Base-by-base conservation (phyloP, 2,113 vertebrate genomes). In the Acanthisitta chloris region DNA sequence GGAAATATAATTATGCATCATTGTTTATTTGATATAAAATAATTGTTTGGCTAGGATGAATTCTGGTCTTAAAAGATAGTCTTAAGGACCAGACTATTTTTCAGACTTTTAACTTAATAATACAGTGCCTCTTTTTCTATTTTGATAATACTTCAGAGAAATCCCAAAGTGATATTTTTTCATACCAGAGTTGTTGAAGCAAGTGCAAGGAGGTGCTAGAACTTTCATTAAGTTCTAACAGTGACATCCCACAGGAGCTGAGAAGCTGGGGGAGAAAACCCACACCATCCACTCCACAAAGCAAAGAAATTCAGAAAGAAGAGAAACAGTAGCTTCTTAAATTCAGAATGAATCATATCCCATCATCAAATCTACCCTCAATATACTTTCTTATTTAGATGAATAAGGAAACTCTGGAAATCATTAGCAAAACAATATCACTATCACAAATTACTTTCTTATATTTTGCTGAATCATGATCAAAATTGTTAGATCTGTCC, bases 161-260 rank as follows among this genome's bases (percentile, higher is more conserved):
- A 90, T 21, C 12, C 49, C 71, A n/a, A 88, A 67, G 73, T n/a
- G 54, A 82, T 74, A 93, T 65, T 80, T 61, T 85, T 94, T 93
- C 73, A 70, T 73, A 69, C 13, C 23, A 57, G 38, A 87, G 33
- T 11, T 76, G 79, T 48, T 66, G 82, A 90, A 86, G 46, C 23
- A 79, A 91, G 61, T 9, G 51, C 29, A 38, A 92, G 33, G 48
- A 86, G 72, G 49, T 38, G 79, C 61, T 55, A 74, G 81, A 92
- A 94, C 49, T 66, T 91, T 84, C 84, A 95, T 97, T 73, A 95
- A 84, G 48, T 83, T 92, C 9, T 45, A 86, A 88, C 81, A 94
- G 45, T 43, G 61, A 82, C 26, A 86, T 85, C 69, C 40, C 59
- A 67, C 49, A 90, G 57, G 38, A 91, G 34, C n/a, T 76, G 42